A percentile compares a stretch with the other conserved stretches of the same genome.
Evolutionary conservation across 2,113 vertebrate species (phyloP).

Genomic region (Casuarius casuarius): DNA sequence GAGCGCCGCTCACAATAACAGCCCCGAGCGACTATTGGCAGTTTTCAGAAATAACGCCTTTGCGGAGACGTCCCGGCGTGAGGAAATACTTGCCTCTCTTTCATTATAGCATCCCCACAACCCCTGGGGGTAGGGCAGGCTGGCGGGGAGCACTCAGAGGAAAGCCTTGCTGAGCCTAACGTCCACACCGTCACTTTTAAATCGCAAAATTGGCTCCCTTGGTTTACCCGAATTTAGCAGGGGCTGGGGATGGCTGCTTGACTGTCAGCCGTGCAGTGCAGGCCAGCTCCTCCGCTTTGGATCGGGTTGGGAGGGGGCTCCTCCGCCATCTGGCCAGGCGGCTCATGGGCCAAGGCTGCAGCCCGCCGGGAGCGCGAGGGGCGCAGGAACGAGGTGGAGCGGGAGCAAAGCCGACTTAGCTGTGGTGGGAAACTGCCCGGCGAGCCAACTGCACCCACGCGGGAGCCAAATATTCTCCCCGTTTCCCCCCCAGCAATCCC

Average conservation of each 20-base stretch:
- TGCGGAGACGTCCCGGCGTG: background rate
- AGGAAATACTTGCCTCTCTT: constrained; percentile 42
- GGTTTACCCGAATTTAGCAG: constrained; percentile 37
- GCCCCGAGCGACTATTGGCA: background rate
- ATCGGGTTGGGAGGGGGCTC: background rate
- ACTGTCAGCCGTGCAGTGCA: background rate
- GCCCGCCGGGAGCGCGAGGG: background rate
- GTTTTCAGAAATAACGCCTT: background rate
- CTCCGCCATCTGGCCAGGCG: background rate
- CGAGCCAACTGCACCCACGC: accelerated
- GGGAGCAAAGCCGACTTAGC: background rate
- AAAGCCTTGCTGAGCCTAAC: background rate
- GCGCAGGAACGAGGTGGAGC: background rate
- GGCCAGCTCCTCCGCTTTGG: background rate
- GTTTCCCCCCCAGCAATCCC: background rate
- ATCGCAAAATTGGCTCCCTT: constrained; percentile 43
- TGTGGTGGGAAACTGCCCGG: background rate
- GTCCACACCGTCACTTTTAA: background rate
- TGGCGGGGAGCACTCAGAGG: constrained; percentile 3
- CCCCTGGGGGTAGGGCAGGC: constrained; percentile 39
- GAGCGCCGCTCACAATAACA: background rate
- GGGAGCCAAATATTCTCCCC: background rate
- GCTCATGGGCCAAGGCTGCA: background rate
- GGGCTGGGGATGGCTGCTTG: background rate
- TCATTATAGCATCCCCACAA: constrained; percentile 37